phyloP scores from a whole-genome alignment of 2,888 invertebrate species.

The Drepanosiphum platanoidis region DNA sequence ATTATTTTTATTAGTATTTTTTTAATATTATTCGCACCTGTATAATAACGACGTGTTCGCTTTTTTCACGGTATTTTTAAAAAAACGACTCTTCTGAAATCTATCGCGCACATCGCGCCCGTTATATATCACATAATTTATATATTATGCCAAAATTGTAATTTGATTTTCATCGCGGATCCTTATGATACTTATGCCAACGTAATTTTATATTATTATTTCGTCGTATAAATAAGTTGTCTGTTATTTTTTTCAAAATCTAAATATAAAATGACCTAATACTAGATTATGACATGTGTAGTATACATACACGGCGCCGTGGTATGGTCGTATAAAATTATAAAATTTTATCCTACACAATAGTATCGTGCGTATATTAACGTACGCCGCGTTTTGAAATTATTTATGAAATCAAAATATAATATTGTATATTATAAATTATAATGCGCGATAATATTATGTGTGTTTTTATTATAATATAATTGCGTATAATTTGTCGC shows the following conservation, averaged over 20 bases:
- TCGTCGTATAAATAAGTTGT: not conserved
- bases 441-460: too few species aligned
- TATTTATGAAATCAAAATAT: too few species aligned
- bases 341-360: not conserved
- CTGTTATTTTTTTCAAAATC: not conserved
- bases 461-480: too few species aligned
- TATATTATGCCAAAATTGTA: slow-evolving; percentile 34
- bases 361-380: too few species aligned
- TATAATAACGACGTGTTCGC: not conserved
- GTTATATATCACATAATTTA: slow-evolving; percentile 1
- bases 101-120: not conserved
- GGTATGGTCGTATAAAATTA: not conserved
- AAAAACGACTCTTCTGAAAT: not conserved
- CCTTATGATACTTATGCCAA: not conserved
- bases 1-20: slow-evolving; percentile 3
- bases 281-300: not conserved
- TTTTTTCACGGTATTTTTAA: not conserved
- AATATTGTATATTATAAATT: too few species aligned
- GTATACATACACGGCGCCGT: too few species aligned
- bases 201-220: not conserved
- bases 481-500: too few species aligned
- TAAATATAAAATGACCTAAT: not conserved
- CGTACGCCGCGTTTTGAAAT: too few species aligned
- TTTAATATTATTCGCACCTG: too few species aligned
- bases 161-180: not conserved